phyloP scores from a whole-genome alignment of 1,140 invertebrate genomes.

The Tribolium castaneum region DNA sequence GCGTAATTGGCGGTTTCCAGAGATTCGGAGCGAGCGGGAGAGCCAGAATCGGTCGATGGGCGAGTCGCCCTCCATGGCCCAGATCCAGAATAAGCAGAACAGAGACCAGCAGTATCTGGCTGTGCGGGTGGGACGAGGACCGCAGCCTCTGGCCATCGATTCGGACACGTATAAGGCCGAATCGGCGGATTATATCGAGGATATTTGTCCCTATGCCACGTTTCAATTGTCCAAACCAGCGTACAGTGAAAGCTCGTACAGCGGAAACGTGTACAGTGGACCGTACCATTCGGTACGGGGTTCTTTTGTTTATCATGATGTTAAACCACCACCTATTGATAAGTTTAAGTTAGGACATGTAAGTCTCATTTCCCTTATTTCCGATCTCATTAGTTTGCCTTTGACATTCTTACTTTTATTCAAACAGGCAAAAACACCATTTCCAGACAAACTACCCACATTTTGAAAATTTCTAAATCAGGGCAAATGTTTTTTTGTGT shows the following conservation, averaged over 20 bases:
- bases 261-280: slow-evolving; percentile 86
- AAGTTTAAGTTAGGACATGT: slow-evolving; percentile 72
- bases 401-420: slow-evolving; percentile 9
- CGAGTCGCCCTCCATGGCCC: slow-evolving; percentile 77
- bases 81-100: slow-evolving; percentile 81
- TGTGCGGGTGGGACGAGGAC: slow-evolving; percentile 64
- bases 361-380: slow-evolving; percentile 58
- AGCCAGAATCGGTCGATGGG: slow-evolving; percentile 65
- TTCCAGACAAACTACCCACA: not conserved
- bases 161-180: slow-evolving; percentile 61
- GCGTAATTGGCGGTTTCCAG: slow-evolving; percentile 54
- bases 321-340: slow-evolving; percentile 72
- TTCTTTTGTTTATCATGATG: slow-evolving; percentile 91
- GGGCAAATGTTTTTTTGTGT: not conserved
- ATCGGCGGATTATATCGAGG: slow-evolving; percentile 83
- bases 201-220: slow-evolving; percentile 91
- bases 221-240: slow-evolving; percentile 89
- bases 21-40: slow-evolving; percentile 62
- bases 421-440: not conserved
- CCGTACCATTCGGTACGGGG: slow-evolving; percentile 87
- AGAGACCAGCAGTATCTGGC: slow-evolving; percentile 79
- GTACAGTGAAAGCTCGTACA: slow-evolving; percentile 89
- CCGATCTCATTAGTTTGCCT: not conserved
- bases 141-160: slow-evolving; percentile 62
- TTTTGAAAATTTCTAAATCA: not conserved